A percentile compares a stretch with the other conserved stretches of the same genome.
Conservation (phyloP, 2,113 vertebrate species). For the Ochotona curzoniae region DNA sequence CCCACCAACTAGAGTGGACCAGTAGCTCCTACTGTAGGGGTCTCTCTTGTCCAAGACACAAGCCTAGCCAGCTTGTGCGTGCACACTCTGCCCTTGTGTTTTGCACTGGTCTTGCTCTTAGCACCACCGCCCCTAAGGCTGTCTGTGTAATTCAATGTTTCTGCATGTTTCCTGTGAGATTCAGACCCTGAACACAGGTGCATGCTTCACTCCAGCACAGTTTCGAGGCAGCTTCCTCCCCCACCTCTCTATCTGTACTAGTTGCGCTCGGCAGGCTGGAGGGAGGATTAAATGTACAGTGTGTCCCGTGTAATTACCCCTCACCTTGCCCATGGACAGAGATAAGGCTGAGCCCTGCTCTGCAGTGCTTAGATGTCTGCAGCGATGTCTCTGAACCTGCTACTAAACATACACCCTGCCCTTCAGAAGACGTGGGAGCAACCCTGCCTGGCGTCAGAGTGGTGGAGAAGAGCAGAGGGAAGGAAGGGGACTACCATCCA, state of each 20-base stretch:
- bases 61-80: no score
- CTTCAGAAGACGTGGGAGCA: not conserved
- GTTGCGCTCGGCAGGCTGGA: not conserved
- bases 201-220: not conserved
- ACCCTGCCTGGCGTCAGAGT: not conserved
- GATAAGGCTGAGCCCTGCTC: not conserved
- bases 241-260: not conserved
- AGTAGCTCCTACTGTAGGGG: not conserved
- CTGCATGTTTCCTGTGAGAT: not conserved
- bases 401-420: not conserved
- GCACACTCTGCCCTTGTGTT: no score
- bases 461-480: not conserved
- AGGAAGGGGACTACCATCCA: not conserved
- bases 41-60: not conserved
- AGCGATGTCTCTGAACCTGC: not conserved
- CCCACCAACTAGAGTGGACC: not conserved
- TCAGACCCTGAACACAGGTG: not conserved
- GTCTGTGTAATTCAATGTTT: not conserved
- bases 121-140: not conserved
- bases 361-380: not conserved
- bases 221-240: not conserved
- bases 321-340: not conserved
- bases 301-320: accelerated
- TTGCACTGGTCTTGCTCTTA: not conserved
- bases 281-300: not conserved